A percentile compares a stretch with the other conserved stretches of the same genome.
Conservation (phyloP, 1,140 invertebrate genomes). For the Kradibia gibbosae region DNA sequence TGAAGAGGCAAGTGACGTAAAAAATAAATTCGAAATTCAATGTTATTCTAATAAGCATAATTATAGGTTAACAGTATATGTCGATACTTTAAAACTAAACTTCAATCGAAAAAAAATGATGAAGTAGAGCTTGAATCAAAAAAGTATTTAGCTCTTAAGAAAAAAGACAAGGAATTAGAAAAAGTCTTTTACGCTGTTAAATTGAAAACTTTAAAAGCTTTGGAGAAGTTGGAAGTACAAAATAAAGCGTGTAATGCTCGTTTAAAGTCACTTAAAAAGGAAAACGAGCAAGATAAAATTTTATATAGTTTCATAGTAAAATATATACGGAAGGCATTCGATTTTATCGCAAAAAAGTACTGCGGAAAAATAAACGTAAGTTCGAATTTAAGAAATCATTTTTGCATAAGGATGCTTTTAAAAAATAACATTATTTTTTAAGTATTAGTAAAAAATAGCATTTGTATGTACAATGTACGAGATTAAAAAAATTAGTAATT, state of each 20-base stretch:
- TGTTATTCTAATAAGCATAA: neutral
- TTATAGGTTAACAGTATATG: slow-evolving; percentile 29
- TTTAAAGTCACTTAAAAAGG: neutral
- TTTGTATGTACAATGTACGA: too few species aligned
- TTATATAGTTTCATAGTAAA: slow-evolving; percentile 7
- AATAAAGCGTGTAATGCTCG: neutral
- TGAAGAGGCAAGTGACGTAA: slow-evolving; percentile 20
- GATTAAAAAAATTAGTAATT: too few species aligned
- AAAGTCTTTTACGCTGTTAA: slow-evolving; percentile 5
- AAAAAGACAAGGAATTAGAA: slow-evolving; percentile 30
- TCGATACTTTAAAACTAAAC: neutral
- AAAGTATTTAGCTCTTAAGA: neutral
- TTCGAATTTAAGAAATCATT: neutral
- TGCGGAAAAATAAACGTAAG: slow-evolving; percentile 11
- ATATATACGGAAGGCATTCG: slow-evolving; percentile 7
- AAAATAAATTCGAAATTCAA: slow-evolving; percentile 2
- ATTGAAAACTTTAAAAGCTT: neutral
- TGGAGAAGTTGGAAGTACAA: neutral
- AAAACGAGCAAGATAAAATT: neutral
- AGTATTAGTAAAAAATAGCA: too few species aligned
- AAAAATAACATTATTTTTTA: slow-evolving; percentile 3
- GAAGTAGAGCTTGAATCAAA: neutral
- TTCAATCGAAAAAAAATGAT: neutral
- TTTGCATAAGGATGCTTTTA: neutral
- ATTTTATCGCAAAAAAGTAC: neutral